A percentile compares a stretch with the other conserved stretches of the same genome.
These are phyloP conservation scores for Phlogophora meticulosa DNA, from an alignment of 2,888 invertebrate genomes.

Conservation along the genomic window DNA sequence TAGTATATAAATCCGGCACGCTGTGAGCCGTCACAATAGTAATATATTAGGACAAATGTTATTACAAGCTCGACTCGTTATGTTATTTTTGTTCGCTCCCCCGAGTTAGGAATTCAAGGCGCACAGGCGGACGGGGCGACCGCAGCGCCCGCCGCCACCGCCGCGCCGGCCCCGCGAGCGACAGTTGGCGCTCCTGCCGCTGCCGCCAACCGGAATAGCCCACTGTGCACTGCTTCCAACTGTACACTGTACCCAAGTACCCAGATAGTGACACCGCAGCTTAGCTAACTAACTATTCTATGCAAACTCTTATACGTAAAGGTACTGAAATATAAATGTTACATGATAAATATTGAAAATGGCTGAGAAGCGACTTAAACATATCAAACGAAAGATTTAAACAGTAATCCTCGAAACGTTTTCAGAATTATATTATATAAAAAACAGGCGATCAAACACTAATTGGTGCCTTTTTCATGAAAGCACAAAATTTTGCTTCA, in stretches of 20 bases:
- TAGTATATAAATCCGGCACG: slow-evolving; percentile 85
- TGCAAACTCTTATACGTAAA: slow-evolving; percentile 1
- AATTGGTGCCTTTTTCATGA: slow-evolving; percentile 26
- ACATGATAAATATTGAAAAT: background rate
- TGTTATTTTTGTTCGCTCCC: slow-evolving; percentile 88
- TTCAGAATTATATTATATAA: background rate
- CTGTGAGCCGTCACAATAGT: slow-evolving; percentile 88
- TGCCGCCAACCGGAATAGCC: slow-evolving; percentile 49
- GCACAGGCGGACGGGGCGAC: slow-evolving; percentile 66
- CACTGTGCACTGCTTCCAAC: slow-evolving; percentile 30
- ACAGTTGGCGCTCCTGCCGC: slow-evolving; percentile 50
- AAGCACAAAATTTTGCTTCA: background rate
- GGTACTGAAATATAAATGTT: background rate
- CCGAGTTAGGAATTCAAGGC: slow-evolving; percentile 77
- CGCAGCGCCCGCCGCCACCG: slow-evolving; percentile 48
- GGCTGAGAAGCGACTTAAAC: background rate
- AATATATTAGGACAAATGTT: slow-evolving; percentile 90
- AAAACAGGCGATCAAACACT: background rate
- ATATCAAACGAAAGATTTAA: background rate
- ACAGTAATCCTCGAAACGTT: background rate
- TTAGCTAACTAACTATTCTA: slow-evolving; percentile 14
- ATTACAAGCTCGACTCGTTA: slow-evolving; percentile 88
- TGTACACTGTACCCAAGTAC: slow-evolving; percentile 26
- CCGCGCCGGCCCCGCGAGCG: slow-evolving; percentile 42
- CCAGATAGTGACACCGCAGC: background rate